A percentile compares a stretch with the other conserved stretches of the same genome.
These are phyloP conservation scores for Plusia festucae DNA, from an alignment of 2,888 invertebrate species.

Conservation along the genomic window DNA sequence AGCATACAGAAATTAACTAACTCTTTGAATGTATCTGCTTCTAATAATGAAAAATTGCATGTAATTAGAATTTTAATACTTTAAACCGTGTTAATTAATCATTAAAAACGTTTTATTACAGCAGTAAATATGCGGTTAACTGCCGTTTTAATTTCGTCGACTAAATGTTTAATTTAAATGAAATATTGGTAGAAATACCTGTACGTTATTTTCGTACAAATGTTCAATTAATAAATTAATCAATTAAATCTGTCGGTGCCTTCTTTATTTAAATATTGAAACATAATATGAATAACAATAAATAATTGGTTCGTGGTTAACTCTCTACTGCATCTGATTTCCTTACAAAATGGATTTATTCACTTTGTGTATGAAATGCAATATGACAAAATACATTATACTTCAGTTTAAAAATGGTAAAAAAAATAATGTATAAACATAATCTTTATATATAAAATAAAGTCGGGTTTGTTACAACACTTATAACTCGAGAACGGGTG, in stretches of 20 bases:
- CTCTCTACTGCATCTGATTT: too few relatives aligned
- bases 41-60: background rate
- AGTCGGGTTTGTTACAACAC: too few relatives aligned
- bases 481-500: too few relatives aligned
- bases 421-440: too few relatives aligned
- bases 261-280: background rate
- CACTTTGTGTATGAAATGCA: too few relatives aligned
- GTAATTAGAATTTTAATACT: background rate
- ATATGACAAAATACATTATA: too few relatives aligned
- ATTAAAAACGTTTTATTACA: conserved; percentile 1
- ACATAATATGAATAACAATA: too few relatives aligned
- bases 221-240: conserved; percentile 21
- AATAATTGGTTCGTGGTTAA: too few relatives aligned
- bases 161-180: conserved; percentile 14
- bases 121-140: background rate
- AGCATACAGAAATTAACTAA: background rate
- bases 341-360: too few relatives aligned
- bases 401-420: too few relatives aligned
- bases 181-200: conserved; percentile 14
- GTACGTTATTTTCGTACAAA: conserved; percentile 5
- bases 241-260: background rate
- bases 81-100: background rate
- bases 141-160: background rate
- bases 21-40: background rate
- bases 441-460: too few relatives aligned